These are phyloP conservation scores for Chrosomus eos DNA, from an alignment of 2,797 vertebrate species.

Conservation along the genomic window DNA sequence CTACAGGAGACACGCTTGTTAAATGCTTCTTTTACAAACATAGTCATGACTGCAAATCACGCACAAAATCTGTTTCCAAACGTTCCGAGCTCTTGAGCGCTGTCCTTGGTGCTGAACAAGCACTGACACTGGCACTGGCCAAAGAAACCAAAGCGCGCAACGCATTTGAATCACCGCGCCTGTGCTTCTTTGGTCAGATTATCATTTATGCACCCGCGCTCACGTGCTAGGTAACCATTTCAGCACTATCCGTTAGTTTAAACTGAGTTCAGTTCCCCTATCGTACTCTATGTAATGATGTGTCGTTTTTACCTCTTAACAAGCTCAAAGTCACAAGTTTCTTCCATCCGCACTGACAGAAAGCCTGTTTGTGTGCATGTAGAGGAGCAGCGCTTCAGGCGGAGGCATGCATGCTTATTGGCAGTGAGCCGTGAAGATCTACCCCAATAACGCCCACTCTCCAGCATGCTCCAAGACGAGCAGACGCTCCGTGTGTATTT, in stretches of 20 bases:
- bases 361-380: constrained; percentile 12
- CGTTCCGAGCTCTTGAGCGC: neutral
- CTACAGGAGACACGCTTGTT: too few relatives aligned
- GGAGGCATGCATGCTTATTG: constrained; percentile 32
- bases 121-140: neutral
- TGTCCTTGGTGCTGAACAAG: constrained; percentile 43
- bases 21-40: too few relatives aligned
- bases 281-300: neutral
- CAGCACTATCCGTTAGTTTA: neutral
- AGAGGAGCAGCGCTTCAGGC: constrained; percentile 17
- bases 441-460: constrained; percentile 51
- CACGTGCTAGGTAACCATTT: neutral
- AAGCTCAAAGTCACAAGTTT: constrained; percentile 29
- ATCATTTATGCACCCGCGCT: neutral
- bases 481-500: constrained; percentile 36
- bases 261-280: neutral
- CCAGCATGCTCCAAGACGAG: constrained; percentile 42
- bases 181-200: neutral
- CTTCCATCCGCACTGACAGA: neutral
- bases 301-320: constrained; percentile 2
- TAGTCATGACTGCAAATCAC: neutral
- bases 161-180: neutral
- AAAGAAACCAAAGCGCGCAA: neutral
- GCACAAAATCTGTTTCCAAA: neutral
- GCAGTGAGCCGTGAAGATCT: constrained; percentile 41